Base-by-base conservation (phyloP, 2,113 vertebrate genomes). In the Romanogobio albipinnatus region DNA sequence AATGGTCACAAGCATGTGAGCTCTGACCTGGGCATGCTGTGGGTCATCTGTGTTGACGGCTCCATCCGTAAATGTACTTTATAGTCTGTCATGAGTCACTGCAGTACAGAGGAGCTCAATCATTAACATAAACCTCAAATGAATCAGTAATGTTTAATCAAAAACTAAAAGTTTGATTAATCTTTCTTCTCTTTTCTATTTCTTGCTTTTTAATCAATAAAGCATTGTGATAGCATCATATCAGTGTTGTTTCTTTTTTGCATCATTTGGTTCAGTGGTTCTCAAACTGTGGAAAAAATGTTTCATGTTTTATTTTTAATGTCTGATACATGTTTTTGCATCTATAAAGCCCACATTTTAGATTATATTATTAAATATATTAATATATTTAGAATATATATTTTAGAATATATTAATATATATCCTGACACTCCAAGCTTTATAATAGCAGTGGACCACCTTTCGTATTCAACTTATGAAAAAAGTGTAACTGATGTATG, bases 21-120 rank as follows among this genome's bases (percentile, higher is more conserved):
- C 56, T 84, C 49, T 76, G 82, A 84, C 43, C 82, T 62, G n/a
- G 71, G 82, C 5, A 17, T 45, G n/a, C 66, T 74, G 68, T 83
- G 70, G 68, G 22, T 76, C 39, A 7, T 84, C 17, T 26, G 39
- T 49, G 24, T 9, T 22, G 56, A 75, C 2, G 45, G 24, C 24
- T 75, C 36, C 39, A 33, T 84, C 71, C 64, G 17, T 5, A 68
- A 1, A 39, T 68, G 64, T 9, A 68, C 29, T 68, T 36, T 19
- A 68, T 68, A 68, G 53, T 8, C 6, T 56, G 6, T 22, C 6
- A 56, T 56, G 17, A 2, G 0, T 19, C 53, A 33, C 13, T 17
- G 2, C 6, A 10, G 29, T 29, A 68, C 62, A 36, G 15, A 17
- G 14, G 6, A 66, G 29, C 14, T 17, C 26, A 36, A 3, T 66